Conservation (phyloP, 2,113 vertebrate genomes). For the Falcunculus frontatus region DNA sequence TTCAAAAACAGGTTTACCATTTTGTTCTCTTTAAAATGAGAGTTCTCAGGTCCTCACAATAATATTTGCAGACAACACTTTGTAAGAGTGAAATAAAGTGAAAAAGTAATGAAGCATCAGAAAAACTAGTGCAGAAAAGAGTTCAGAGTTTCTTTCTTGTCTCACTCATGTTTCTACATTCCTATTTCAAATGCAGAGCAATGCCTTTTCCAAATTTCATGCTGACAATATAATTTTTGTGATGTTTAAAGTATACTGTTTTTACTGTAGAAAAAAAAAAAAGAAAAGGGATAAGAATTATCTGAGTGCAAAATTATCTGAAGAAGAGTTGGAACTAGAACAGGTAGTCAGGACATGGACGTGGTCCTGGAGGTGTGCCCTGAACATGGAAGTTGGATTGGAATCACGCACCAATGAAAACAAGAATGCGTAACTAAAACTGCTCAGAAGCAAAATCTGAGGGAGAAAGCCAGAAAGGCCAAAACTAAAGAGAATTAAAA, state of each 20-base stretch:
- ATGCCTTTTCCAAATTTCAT: background rate
- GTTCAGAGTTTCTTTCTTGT: background rate
- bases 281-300: background rate
- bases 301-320: background rate
- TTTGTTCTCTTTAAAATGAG: slow-evolving; percentile 6
- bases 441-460: background rate
- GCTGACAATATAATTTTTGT: background rate
- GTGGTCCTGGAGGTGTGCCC: background rate
- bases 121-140: background rate
- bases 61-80: background rate
- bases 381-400: background rate
- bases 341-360: fast-evolving
- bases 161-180: background rate
- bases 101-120: background rate
- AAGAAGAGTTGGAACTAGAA: background rate
- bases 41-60: background rate
- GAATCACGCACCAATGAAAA: background rate
- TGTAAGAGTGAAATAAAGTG: background rate
- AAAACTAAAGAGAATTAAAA: background rate
- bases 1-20: background rate
- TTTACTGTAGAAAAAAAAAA: background rate
- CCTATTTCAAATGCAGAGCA: background rate
- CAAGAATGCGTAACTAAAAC: background rate
- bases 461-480: background rate
- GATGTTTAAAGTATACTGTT: background rate